A percentile compares a stretch with the other conserved stretches of the same genome.
phyloP scores from a whole-genome alignment of 1,140 invertebrate genomes.

The Tetragonula clypearis region DNA sequence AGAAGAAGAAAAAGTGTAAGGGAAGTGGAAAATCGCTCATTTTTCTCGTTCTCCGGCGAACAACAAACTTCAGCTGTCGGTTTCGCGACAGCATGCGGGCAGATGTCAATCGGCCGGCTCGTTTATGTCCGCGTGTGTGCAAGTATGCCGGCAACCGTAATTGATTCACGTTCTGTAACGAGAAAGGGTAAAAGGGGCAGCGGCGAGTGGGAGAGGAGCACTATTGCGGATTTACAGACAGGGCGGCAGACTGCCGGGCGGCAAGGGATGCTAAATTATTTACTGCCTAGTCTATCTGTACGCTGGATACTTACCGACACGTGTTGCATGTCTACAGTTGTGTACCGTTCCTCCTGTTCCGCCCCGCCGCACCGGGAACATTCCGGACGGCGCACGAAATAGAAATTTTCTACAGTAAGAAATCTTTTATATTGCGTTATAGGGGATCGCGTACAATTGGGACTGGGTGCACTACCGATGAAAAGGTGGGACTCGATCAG shows the following conservation, averaged over 20 bases:
- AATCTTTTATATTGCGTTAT: not conserved
- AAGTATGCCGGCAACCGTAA: conserved; percentile 29
- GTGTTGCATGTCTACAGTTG: conserved; percentile 65
- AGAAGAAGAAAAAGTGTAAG: not conserved
- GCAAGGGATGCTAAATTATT: conserved; percentile 78
- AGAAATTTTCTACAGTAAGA: not conserved
- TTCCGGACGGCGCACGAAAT: not conserved
- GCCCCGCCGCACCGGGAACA: not conserved
- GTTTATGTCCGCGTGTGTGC: conserved; percentile 33
- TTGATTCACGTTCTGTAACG: conserved; percentile 49
- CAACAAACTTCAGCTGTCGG: conserved; percentile 7
- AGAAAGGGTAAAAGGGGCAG: conserved; percentile 34
- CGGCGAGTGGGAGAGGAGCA: not conserved
- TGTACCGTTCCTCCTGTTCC: conserved; percentile 37
- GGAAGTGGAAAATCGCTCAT: not conserved
- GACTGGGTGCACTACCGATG: not conserved
- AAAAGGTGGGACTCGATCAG: not conserved
- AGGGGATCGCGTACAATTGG: not conserved
- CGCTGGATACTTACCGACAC: conserved; percentile 65
- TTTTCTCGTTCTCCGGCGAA: not conserved
- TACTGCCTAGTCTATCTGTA: conserved; percentile 71
- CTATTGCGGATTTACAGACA: conserved; percentile 65
- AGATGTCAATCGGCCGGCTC: conserved; percentile 46
- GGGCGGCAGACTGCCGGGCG: conserved; percentile 79
- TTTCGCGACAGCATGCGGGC: not conserved